Evolutionary conservation across 2,113 vertebrate genomes (phyloP), one percentile per base, ranked within the genome.

Genomic region (Mirza zaza): DNA sequence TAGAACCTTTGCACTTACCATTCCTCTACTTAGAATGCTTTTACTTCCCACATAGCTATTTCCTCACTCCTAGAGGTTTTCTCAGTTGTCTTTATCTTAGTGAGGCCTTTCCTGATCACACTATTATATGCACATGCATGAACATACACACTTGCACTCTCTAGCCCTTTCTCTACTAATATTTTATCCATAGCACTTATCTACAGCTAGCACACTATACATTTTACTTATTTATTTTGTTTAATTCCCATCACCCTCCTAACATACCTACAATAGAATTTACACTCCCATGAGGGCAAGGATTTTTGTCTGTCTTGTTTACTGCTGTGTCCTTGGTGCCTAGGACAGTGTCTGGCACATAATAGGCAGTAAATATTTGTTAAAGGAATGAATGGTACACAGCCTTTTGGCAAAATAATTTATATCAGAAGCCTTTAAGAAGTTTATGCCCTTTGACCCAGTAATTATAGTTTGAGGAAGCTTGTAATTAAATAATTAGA

Each of bases 381-480:
- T n/a, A 17, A 95, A 92, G 20, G 50, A 92, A 83, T 91, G 27
- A 93, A 61, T 88, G 27, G 21, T 61, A 68, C 13, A 68, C 13
- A 67, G 39, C 34, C 13, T 93, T 86, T 88, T 91, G n/a, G 48
- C 42, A 55, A 84, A 90, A 86, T n/a, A 68, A 15, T 68, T 75
- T 84, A 45, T 90, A 65, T 77, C 79, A 95, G 81, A 96, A 79
- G 17, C 5, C 32, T 92, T 94, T 63, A 94, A 57, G 32, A 91
- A 82, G 42, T 79, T 57, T 81, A 65, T 87, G 52, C 29, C 52
- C 63, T 81, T 71, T 75, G 23, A 48, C n/a, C 92, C 13, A 81
- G 21, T 80, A 73, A 73, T 65, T 92, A 59, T 4, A 29, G 25
- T 92, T 91, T 70, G 57, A 92, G 57, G 68, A 95, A 87, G n/a